Evolutionary conservation across 1,140 invertebrate species (phyloP).

Genomic region (Drosophila obscura): DNA sequence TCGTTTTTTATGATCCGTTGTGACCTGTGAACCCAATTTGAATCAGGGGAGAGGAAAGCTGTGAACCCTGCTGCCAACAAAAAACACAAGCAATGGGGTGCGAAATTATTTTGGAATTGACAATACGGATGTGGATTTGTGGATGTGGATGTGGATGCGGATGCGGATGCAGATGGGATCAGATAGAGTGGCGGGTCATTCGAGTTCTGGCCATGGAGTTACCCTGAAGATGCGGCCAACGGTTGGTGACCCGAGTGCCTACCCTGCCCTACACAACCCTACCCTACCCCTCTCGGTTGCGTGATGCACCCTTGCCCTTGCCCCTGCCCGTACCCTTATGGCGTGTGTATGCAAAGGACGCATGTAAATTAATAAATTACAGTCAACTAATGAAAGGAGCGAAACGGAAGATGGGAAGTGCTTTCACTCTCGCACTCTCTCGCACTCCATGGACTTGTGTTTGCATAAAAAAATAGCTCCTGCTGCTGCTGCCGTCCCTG

Average conservation of each 20-base stretch:
- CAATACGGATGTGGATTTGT: conserved; percentile 23
- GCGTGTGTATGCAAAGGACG: conserved; percentile 69
- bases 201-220: conserved; percentile 64
- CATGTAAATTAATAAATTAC: conserved; percentile 82
- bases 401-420: conserved; percentile 41
- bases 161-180: conserved; percentile 35
- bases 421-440: conserved; percentile 16
- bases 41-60: too few species aligned
- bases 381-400: conserved; percentile 73
- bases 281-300: neutral
- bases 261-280: conserved; percentile 18
- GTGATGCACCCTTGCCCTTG: conserved; percentile 16
- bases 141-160: conserved; percentile 15
- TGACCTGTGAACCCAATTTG: conserved; percentile 55
- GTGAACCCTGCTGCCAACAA: conserved; percentile 2
- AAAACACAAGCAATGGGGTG: conserved; percentile 49
- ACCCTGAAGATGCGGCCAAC: conserved; percentile 74
- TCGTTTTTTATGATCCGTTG: conserved; percentile 34
- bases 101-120: conserved; percentile 54
- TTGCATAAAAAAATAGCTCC: too few species aligned
- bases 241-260: conserved; percentile 19
- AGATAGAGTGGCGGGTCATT: conserved; percentile 54
- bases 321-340: conserved; percentile 24
- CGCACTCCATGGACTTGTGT: neutral
- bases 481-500: too few species aligned